These are phyloP conservation scores for Harpagifer antarcticus DNA, from an alignment of 2,797 vertebrate genomes.

Conservation along the genomic window DNA sequence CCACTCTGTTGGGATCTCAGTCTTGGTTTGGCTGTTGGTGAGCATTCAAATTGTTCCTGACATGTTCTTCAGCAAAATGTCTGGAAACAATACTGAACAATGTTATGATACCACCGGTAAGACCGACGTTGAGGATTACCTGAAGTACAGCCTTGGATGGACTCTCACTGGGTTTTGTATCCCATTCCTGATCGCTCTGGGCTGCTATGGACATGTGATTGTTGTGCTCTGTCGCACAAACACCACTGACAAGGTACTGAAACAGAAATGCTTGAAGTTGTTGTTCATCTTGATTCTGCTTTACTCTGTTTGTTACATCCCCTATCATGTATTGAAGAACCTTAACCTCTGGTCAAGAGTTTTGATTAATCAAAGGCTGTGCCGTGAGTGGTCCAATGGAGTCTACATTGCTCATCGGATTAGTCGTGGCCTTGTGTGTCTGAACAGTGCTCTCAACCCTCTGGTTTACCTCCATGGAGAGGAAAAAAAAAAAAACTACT, in stretches of 20 bases:
- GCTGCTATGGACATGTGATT: conserved; percentile 85
- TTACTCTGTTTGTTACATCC: conserved; percentile 88
- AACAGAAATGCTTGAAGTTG: conserved; percentile 77
- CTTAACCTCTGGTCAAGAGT: conserved; percentile 82
- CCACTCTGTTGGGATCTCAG: conserved; percentile 55
- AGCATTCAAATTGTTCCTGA: conserved; percentile 77
- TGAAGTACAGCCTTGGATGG: conserved; percentile 76
- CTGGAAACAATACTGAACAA: fast-evolving
- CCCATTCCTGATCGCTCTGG: conserved; percentile 82
- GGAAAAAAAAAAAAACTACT: conserved; percentile 30
- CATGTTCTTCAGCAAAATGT: conserved; percentile 77
- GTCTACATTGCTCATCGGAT: conserved; percentile 84
- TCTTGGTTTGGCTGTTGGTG: conserved; percentile 80
- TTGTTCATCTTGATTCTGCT: conserved; percentile 82
- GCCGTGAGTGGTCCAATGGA: conserved; percentile 51
- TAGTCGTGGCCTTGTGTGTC: conserved; percentile 83
- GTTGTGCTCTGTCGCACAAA: conserved; percentile 71
- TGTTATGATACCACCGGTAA: conserved; percentile 80
- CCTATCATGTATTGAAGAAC: conserved; percentile 85
- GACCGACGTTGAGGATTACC: conserved; percentile 39
- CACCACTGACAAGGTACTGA: conserved; percentile 67
- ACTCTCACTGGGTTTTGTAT: conserved; percentile 82
- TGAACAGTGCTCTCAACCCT: conserved; percentile 88
- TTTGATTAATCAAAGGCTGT: conserved; percentile 39
- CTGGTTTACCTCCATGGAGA: conserved; percentile 83